phyloP scores from a whole-genome alignment of 37 sponge, comb jelly and placozoan species.

The Cladorhizidae sp. region DNA sequence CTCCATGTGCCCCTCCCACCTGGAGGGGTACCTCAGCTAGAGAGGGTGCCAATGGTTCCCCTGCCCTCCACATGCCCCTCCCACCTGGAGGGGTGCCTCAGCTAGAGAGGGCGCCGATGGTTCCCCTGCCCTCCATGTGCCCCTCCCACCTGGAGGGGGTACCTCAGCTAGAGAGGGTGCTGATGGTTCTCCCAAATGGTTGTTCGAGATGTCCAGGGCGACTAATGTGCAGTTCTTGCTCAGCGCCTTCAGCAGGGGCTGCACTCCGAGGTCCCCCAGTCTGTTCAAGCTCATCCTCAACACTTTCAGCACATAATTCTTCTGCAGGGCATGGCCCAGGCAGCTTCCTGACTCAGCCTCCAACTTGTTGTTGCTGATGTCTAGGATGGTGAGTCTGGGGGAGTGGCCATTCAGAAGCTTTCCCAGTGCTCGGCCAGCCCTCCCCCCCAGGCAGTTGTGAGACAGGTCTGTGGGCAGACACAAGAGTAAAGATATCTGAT shows the following conservation, averaged over 20 bases:
- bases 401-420: constrained; percentile 84
- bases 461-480: constrained; percentile 94
- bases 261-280: constrained; percentile 87
- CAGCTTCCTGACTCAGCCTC: constrained; percentile 68
- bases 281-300: constrained; percentile 87
- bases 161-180: constrained; percentile 83
- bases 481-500: no score
- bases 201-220: constrained; percentile 71
- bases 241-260: constrained; percentile 79
- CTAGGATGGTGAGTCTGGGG: constrained; percentile 45
- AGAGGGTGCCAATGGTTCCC: no score
- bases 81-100: constrained; percentile 55
- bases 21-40: no score
- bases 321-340: constrained; percentile 88
- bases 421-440: constrained; percentile 86
- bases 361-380: constrained; percentile 80
- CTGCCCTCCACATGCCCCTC: no score
- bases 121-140: constrained; percentile 31
- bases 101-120: constrained; percentile 70
- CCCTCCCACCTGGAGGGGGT: neutral
- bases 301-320: constrained; percentile 63
- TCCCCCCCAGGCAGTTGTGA: constrained; percentile 81
- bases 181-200: constrained; percentile 80
- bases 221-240: constrained; percentile 71
- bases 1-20: neutral